These are phyloP conservation scores for Decapterus maruadsi DNA, from an alignment of 2,797 vertebrate genomes.

Conservation along the genomic window DNA sequence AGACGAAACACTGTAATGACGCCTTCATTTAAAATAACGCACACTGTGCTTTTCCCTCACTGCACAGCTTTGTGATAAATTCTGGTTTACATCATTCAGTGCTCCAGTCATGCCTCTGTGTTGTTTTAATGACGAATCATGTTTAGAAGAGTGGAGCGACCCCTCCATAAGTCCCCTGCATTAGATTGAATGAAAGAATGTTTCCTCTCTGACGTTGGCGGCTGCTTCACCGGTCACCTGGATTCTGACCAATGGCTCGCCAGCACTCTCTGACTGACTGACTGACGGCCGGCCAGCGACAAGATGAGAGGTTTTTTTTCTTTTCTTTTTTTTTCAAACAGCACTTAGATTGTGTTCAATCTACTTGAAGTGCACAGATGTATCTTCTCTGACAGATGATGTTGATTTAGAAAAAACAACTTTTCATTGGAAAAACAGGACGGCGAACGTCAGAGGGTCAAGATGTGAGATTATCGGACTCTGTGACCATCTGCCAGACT, in stretches of 20 bases:
- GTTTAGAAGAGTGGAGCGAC: slow-evolving; percentile 56
- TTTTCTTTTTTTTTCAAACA: slow-evolving; percentile 34
- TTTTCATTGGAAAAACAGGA: slow-evolving; percentile 27
- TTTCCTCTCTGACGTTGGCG: slow-evolving; percentile 51
- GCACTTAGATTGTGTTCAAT: slow-evolving; percentile 73
- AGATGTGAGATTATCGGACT: slow-evolving; percentile 27
- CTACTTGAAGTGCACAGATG: slow-evolving; percentile 75
- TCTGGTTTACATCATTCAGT: slow-evolving; percentile 65
- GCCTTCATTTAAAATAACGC: slow-evolving; percentile 42
- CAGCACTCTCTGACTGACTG: slow-evolving; percentile 47
- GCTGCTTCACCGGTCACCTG: slow-evolving; percentile 75
- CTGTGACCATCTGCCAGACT: slow-evolving; percentile 50
- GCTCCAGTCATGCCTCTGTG: slow-evolving; percentile 67
- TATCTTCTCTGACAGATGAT: slow-evolving; percentile 55
- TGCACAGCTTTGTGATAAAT: slow-evolving; percentile 50
- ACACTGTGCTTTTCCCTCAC: slow-evolving; percentile 37
- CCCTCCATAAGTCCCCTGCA: slow-evolving; percentile 45
- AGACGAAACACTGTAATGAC: slow-evolving; percentile 66
- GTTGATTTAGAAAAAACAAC: slow-evolving; percentile 2
- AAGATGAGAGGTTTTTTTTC: slow-evolving; percentile 37
- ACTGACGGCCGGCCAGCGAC: slow-evolving; percentile 54
- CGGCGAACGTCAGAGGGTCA: background rate
- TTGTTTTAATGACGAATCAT: slow-evolving; percentile 50
- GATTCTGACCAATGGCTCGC: slow-evolving; percentile 65
- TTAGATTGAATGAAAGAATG: slow-evolving; percentile 62